Percentiles rank a stretch among this genome's conserved stretches.
Evolutionary conservation across 1,140 invertebrate species (phyloP).

Genomic region (Ephestia elutella): DNA sequence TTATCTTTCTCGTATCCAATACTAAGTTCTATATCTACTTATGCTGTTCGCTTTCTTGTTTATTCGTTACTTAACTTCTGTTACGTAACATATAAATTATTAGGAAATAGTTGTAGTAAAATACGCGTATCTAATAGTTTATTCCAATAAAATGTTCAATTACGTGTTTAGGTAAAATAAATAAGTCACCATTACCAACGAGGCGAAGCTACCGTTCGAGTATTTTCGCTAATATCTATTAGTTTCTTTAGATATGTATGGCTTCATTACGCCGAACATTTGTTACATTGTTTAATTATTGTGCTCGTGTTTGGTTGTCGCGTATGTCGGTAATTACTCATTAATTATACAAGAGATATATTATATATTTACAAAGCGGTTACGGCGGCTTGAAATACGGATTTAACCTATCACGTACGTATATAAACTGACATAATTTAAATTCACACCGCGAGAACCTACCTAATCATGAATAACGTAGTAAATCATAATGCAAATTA

Average conservation of each 20-base stretch:
- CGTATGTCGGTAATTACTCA: not conserved
- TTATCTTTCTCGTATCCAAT: too few species aligned
- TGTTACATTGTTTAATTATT: not conserved
- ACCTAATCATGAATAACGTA: slow-evolving; percentile 28
- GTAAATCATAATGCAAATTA: not conserved
- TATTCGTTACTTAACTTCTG: too few species aligned
- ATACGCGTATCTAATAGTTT: too few species aligned
- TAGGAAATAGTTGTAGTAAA: too few species aligned
- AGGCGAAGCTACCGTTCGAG: too few species aligned
- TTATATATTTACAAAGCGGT: slow-evolving; percentile 3
- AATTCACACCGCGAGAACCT: slow-evolving; percentile 18
- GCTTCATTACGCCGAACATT: not conserved
- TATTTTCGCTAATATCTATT: too few species aligned
- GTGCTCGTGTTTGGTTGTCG: not conserved
- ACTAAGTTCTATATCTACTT: too few species aligned
- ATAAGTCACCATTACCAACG: too few species aligned
- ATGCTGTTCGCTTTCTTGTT: too few species aligned
- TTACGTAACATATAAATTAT: too few species aligned
- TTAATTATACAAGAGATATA: not conserved
- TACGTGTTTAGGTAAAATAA: too few species aligned
- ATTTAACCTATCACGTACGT: slow-evolving; percentile 9
- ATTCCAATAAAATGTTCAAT: too few species aligned
- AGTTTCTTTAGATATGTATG: not conserved
- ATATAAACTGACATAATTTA: slow-evolving; percentile 24
- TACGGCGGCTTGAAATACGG: not conserved